These are phyloP conservation scores for Atrichornis clamosus DNA, from an alignment of 2,113 vertebrate species.

Conservation along the genomic window DNA sequence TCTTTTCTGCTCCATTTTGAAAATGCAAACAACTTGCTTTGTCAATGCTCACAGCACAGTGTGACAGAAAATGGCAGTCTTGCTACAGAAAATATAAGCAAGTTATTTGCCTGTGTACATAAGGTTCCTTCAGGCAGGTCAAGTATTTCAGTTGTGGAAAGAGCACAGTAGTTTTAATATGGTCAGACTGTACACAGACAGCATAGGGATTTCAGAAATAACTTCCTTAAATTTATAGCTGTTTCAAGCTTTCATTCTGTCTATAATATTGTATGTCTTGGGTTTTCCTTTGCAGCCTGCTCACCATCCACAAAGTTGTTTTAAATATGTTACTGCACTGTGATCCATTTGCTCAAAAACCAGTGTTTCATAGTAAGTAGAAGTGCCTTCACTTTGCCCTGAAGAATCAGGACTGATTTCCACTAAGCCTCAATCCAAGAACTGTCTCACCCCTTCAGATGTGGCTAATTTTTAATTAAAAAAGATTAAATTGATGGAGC, in stretches of 20 bases:
- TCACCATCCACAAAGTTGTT: not conserved
- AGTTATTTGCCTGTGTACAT: not conserved
- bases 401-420: not conserved
- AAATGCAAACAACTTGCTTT: not conserved
- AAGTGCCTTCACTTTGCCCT: not conserved
- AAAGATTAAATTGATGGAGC: not conserved
- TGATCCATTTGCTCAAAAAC: not conserved
- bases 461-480: not conserved
- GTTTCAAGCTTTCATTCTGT: not conserved
- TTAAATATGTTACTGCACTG: not conserved
- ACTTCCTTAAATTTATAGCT: slow-evolving; percentile 22
- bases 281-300: not conserved
- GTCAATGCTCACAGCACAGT: not conserved
- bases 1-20: not conserved
- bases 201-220: not conserved
- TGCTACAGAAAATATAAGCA: not conserved
- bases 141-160: not conserved
- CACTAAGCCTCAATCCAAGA: not conserved
- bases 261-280: not conserved
- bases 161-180: not conserved
- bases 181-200: not conserved
- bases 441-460: not conserved
- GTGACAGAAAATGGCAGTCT: not conserved
- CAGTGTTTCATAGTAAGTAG: not conserved
- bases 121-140: not conserved